Evolutionary conservation across 2,797 vertebrate species (phyloP), one percentile per base, ranked within the genome.

Genomic region (Poecilia velifera): DNA sequence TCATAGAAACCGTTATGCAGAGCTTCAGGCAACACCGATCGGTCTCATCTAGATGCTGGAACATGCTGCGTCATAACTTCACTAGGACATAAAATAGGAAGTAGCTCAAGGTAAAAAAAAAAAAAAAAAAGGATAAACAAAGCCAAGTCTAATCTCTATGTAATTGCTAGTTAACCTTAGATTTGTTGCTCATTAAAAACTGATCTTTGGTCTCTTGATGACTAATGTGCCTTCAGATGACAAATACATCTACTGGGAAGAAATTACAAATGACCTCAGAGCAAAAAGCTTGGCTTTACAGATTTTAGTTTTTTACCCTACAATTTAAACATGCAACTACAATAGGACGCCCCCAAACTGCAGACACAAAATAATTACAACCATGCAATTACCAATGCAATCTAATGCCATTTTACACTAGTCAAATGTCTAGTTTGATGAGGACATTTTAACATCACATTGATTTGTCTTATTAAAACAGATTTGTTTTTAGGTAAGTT

Each of bases 1-100:
- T 57, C 71, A 31, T 1, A 66, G 51, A 71, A 45, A n/a, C 28
- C 71, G 14, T 72, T 68, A 34, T 34, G 73, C 46, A 76, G 68
- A 82, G 74, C 78, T 73, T 22, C 25, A 80, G 41, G 31, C 80
- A 80, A 59, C 79, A 62, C 72, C 77, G 73, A 20, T 28, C 2
- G 36, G 39, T 36, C 75, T 82, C 45, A 81, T 66, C 59, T 77
- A 46, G 22, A 64, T 68, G 41, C 18, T 62, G 84, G 57, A 79
- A 76, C 64, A 75, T 79, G 47, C 28, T 76, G 76, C 79, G 81
- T 76, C 46, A 80, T 78, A 49, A 12, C 57, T 72, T 39, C 74
- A 81, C 47, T 71, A 6, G 22, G 39, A 22, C 53, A 73, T 13
- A 43, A 85, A 73, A 72, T 49, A 82, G 55, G 80, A 64, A 84